These are phyloP conservation scores for Elysia crispata DNA, from an alignment of 2,888 invertebrate genomes.

Conservation along the genomic window DNA sequence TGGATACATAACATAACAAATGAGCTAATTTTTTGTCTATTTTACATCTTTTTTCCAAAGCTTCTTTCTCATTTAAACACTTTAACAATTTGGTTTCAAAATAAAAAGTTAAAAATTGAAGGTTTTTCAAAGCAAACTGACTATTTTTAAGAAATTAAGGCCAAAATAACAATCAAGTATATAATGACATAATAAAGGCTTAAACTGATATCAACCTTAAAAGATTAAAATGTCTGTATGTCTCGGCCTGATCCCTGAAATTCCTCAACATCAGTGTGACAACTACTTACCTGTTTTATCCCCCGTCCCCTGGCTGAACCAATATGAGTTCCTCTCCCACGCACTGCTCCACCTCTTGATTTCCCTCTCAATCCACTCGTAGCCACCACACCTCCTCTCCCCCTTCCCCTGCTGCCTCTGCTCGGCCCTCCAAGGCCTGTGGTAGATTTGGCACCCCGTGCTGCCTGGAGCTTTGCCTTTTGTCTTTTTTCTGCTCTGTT, in stretches of 20 bases:
- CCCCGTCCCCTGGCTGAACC: background rate
- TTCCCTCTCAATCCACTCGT: too few species aligned
- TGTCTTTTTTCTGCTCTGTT: constrained; percentile 30
- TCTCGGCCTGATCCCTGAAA: too few species aligned
- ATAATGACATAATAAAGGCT: background rate
- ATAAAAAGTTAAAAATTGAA: too few species aligned
- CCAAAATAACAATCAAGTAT: background rate
- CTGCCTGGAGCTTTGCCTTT: background rate
- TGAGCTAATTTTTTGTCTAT: too few species aligned
- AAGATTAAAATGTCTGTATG: background rate
- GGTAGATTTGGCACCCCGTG: background rate
- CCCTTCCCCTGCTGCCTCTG: background rate
- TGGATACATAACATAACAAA: too few species aligned
- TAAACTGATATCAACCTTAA: background rate
- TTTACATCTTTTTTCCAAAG: too few species aligned
- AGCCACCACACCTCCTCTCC: background rate
- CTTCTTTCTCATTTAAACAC: too few species aligned
- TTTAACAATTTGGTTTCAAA: too few species aligned
- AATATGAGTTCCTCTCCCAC: background rate
- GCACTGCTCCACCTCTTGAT: background rate
- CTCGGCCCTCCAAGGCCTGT: background rate
- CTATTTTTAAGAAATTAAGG: too few species aligned
- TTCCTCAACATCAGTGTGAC: too few species aligned
- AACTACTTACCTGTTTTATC: constrained; percentile 32
- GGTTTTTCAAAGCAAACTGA: too few species aligned